Conservation (phyloP, 1,140 invertebrate species). For the Schmidtea mediterranea region DNA sequence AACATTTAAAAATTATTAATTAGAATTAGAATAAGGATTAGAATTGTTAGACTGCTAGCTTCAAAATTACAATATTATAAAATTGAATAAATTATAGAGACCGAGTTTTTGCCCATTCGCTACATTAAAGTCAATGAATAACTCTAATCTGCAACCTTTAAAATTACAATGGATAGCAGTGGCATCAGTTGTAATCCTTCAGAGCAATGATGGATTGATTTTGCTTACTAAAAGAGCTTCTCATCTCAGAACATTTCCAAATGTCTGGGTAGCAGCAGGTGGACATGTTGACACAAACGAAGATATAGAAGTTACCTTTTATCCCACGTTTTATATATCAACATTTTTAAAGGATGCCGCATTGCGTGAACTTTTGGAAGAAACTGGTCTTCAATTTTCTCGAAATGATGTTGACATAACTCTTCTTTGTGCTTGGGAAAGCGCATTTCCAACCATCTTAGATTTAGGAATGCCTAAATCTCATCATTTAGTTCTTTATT, state of each 20-base stretch:
- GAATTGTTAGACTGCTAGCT: no score
- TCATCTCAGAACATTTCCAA: constrained; percentile 24
- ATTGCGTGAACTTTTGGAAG: constrained; percentile 19
- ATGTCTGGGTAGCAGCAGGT: constrained; percentile 25
- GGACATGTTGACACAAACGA: constrained; percentile 15
- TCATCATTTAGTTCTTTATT: constrained; percentile 21
- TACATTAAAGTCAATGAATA: no score
- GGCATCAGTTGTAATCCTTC: constrained; percentile 20
- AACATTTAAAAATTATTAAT: no score
- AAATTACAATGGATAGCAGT: constrained; percentile 17
- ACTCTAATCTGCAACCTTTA: no score
- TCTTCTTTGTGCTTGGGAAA: constrained; percentile 10
- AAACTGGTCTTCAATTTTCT: constrained; percentile 15
- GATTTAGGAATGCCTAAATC: constrained; percentile 15
- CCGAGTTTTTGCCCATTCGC: no score
- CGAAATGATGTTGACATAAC: constrained; percentile 9
- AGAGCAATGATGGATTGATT: constrained; percentile 19
- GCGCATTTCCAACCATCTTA: constrained; percentile 18
- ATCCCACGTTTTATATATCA: background rate
- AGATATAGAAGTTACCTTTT: constrained; percentile 9
- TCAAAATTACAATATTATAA: no score
- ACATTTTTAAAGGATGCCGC: constrained; percentile 14
- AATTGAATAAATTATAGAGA: no score
- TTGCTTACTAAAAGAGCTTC: constrained; percentile 20
- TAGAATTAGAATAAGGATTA: no score